phyloP scores from a whole-genome alignment of 2,797 vertebrate species.

The Sphenopsis melanotis region DNA sequence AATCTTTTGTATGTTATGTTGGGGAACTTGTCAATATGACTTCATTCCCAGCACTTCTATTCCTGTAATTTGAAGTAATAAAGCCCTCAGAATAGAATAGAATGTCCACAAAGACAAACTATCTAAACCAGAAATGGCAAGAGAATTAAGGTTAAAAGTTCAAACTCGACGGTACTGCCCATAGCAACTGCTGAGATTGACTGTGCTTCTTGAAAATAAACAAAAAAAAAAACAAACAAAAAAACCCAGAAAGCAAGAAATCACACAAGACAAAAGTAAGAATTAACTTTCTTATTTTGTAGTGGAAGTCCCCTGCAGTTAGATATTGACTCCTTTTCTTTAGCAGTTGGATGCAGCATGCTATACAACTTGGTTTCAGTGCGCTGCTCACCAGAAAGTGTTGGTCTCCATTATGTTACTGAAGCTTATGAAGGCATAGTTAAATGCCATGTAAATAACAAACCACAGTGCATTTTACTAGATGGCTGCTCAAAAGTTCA shows the following conservation, averaged over 20 bases:
- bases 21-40: not conserved
- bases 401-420: not conserved
- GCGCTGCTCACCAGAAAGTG: not conserved
- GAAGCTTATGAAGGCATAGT: not conserved
- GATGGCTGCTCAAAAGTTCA: not conserved
- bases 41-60: not conserved
- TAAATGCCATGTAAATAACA: not conserved
- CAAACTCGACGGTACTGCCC: not conserved
- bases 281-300: not conserved
- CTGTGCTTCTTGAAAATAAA: not conserved
- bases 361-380: not conserved
- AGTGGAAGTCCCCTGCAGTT: not conserved
- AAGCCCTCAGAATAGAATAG: not conserved
- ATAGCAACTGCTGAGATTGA: not conserved
- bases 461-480: too few relatives aligned
- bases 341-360: not conserved
- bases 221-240: too few relatives aligned
- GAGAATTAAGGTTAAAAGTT: not conserved
- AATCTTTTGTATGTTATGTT: conserved; percentile 1
- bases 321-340: not conserved
- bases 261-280: not conserved
- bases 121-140: not conserved
- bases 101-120: not conserved
- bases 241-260: not conserved
- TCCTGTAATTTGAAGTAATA: not conserved